Evolutionary conservation across 2,113 vertebrate species (phyloP).

Genomic region (Percina caprodes): DNA sequence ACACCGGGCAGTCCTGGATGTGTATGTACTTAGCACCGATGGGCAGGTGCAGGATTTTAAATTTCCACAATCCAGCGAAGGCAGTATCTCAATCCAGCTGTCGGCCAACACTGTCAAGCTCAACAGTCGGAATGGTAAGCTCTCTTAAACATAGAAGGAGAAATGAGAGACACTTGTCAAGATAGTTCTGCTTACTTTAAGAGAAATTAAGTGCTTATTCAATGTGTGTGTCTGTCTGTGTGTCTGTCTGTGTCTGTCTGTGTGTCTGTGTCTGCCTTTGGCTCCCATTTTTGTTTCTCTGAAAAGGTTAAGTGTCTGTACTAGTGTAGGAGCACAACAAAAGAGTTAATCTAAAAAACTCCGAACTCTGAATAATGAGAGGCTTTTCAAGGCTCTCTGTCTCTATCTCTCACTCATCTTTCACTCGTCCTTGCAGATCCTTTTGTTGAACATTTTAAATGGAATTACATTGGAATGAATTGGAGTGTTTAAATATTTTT

Average conservation of each 20-base stretch:
- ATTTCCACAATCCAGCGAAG: conserved; percentile 95
- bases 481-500: conserved; percentile 15
- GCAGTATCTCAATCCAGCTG: conserved; percentile 95
- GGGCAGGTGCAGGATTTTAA: conserved; percentile 98
- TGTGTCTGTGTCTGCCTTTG: conserved; percentile 36
- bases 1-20: conserved; percentile 89
- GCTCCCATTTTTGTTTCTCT: conserved; percentile 25
- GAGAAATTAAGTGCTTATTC: neutral
- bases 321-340: conserved; percentile 17
- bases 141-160: conserved; percentile 2
- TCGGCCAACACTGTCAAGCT: conserved; percentile 98
- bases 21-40: conserved; percentile 97
- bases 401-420: neutral
- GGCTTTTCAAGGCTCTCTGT: conserved; percentile 4
- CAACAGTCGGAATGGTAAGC: conserved; percentile 97
- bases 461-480: conserved; percentile 12
- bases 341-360: conserved; percentile 29
- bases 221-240: neutral
- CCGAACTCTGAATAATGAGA: neutral
- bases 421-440: neutral
- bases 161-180: conserved; percentile 7
- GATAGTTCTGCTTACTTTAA: neutral
- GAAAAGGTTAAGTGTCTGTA: conserved; percentile 29
- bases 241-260: neutral
- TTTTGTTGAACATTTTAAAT: conserved; percentile 28